phyloP scores from a whole-genome alignment of 2,797 vertebrate species.

The Pseudochirops corinnae region DNA sequence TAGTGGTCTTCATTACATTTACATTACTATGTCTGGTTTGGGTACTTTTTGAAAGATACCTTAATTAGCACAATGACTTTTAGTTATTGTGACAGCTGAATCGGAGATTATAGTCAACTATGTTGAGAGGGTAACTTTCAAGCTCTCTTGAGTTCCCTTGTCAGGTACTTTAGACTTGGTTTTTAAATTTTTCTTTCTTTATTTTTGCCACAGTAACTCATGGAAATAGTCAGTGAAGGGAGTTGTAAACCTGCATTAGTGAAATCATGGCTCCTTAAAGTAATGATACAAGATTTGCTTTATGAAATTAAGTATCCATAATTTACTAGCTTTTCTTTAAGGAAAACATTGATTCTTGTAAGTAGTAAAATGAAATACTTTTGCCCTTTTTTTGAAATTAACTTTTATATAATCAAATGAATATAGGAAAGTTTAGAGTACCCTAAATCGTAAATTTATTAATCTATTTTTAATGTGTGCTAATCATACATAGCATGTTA shows the following conservation, averaged over 20 bases:
- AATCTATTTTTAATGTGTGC: neutral
- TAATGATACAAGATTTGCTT: neutral
- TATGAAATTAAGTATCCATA: neutral
- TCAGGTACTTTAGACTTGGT: neutral
- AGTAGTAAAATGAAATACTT: slow-evolving; percentile 44
- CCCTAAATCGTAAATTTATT: neutral
- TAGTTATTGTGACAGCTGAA: slow-evolving; percentile 7
- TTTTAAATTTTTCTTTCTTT: too few species aligned
- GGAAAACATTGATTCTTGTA: neutral
- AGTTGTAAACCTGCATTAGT: neutral
- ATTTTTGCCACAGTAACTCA: neutral
- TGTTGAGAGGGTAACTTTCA: slow-evolving; percentile 1
- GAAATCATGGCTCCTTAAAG: neutral
- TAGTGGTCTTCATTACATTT: neutral
- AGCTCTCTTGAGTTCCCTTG: neutral
- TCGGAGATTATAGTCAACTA: slow-evolving; percentile 1
- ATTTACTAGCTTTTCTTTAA: neutral
- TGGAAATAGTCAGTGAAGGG: neutral
- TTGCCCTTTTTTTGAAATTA: neutral
- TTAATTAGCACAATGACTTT: neutral
- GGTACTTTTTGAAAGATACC: neutral
- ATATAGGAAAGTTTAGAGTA: neutral
- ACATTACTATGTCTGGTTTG: neutral
- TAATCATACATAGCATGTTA: neutral
- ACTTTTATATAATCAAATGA: neutral